These are phyloP conservation scores for Sylvicola cinctus DNA, from an alignment of 2,888 invertebrate genomes.

Conservation along the genomic window DNA sequence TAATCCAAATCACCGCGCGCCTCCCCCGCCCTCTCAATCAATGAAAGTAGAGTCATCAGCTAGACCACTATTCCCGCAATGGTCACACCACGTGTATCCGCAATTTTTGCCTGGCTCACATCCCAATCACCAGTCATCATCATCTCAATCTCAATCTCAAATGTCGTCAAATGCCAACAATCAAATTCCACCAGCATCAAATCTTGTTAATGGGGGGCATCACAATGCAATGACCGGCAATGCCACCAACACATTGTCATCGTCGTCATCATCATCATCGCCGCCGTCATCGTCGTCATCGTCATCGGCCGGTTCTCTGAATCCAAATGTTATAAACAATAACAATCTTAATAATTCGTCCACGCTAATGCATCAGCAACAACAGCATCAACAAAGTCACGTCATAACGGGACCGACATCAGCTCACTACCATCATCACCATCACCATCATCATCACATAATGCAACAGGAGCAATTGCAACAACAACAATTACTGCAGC, in stretches of 20 bases:
- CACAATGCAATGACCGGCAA: slow-evolving; percentile 35
- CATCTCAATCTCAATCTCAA: slow-evolving; percentile 44
- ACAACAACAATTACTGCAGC: slow-evolving; percentile 3
- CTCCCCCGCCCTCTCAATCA: too few species aligned
- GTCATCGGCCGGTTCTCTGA: neutral
- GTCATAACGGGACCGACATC: slow-evolving; percentile 4
- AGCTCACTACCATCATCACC: slow-evolving; percentile 9
- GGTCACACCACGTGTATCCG: slow-evolving; percentile 88
- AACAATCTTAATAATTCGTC: slow-evolving; percentile 1
- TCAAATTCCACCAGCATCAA: slow-evolving; percentile 26
- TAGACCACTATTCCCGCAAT: slow-evolving; percentile 79
- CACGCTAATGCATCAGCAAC: slow-evolving; percentile 1
- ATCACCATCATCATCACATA: slow-evolving; percentile 8
- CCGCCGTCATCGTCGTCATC: slow-evolving; percentile 18
- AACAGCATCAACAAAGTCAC: slow-evolving; percentile 23
- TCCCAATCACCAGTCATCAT: slow-evolving; percentile 36
- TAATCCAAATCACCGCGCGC: too few species aligned
- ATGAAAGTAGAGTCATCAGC: slow-evolving; percentile 13
- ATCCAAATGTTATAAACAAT: slow-evolving; percentile 2
- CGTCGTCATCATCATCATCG: slow-evolving; percentile 32
- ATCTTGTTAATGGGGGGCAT: slow-evolving; percentile 10
- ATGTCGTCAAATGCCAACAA: slow-evolving; percentile 23
- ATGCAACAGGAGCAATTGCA: slow-evolving; percentile 1
- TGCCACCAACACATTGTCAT: slow-evolving; percentile 9
- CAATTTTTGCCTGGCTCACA: slow-evolving; percentile 85